phyloP scores from a whole-genome alignment of 2,797 vertebrate genomes.

The Sebastes alutus region DNA sequence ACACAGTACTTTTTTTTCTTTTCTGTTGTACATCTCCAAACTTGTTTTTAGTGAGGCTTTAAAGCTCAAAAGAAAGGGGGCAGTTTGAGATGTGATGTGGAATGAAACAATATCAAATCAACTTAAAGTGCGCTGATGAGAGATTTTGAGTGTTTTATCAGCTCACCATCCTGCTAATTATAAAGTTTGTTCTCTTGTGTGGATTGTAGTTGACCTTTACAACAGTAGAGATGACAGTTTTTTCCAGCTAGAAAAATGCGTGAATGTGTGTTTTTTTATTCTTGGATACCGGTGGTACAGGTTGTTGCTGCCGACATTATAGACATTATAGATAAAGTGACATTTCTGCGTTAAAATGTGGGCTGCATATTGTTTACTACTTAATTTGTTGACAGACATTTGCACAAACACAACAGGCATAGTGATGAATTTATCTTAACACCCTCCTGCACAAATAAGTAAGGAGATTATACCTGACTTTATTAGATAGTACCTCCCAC shows the following conservation, averaged over 20 bases:
- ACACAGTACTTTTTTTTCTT: neutral
- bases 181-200: neutral
- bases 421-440: neutral
- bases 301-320: neutral
- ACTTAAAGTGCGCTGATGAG: neutral
- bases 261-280: neutral
- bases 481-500: neutral
- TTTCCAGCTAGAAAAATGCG: neutral
- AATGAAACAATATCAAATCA: neutral
- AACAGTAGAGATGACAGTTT: neutral
- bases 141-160: neutral
- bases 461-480: neutral
- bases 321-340: neutral
- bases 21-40: neutral
- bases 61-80: neutral
- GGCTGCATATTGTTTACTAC: neutral
- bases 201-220: neutral
- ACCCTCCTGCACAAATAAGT: neutral
- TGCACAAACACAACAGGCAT: neutral
- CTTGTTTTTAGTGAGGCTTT: neutral
- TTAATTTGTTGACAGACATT: neutral
- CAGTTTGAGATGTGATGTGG: neutral
- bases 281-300: neutral
- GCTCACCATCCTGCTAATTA: neutral
- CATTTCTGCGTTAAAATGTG: neutral